Evolutionary conservation across 30 jellyfish, hydroid and myxozoan species (phyloP), one percentile per base, ranked within the genome.

Genomic region (Aurelia coerulea): DNA sequence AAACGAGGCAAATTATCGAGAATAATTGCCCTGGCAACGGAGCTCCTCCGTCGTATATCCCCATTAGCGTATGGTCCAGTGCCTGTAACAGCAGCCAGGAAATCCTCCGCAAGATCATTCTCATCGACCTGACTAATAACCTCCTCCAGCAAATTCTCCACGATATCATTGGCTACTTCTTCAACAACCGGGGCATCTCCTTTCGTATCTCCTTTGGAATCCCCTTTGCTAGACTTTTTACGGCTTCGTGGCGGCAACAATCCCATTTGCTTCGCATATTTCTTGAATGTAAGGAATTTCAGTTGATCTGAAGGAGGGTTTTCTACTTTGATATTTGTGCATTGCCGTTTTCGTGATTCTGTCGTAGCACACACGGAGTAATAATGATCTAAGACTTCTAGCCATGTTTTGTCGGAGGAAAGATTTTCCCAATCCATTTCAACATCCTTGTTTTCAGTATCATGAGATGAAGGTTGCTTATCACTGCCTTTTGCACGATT

Each of bases 331-430:
- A 86, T 16, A 9, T 86, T 81, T 32, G 87, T 69, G 74, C 97
- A 86, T 77, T 86, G 83, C 2, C 82, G 70, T 65, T 62, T 68
- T 41, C 96, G 56, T 10, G 84, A 80, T n/a, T 67, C 83, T 4
- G 86, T 83, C n/a, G 99, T 94, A 10, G 97, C 83, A 64, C 96
- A 94, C n/a, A 85, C 76, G 12, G 99, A 94, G 60, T 80, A 94
- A 59, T 88, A 94, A 84, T 94, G 89, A 60, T 94, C 97, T 34
- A 94, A 51, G 12, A 89, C 96, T 69, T 72, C 88, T 58, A 89
- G 79, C 99, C 99, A 94, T 18, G 93, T 87, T 85, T 84, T 94
- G 63, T 94, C 96, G 13, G 94, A 35, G 13, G 94, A 88, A 73
- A 89, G 16, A 35, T 77, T 88, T 56, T 94, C 95, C 97, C 96